Percentiles rank a stretch among this genome's conserved stretches.
Evolutionary conservation across 2,888 invertebrate species (phyloP).

Genomic region (Hermaeophaga mercurialis): DNA sequence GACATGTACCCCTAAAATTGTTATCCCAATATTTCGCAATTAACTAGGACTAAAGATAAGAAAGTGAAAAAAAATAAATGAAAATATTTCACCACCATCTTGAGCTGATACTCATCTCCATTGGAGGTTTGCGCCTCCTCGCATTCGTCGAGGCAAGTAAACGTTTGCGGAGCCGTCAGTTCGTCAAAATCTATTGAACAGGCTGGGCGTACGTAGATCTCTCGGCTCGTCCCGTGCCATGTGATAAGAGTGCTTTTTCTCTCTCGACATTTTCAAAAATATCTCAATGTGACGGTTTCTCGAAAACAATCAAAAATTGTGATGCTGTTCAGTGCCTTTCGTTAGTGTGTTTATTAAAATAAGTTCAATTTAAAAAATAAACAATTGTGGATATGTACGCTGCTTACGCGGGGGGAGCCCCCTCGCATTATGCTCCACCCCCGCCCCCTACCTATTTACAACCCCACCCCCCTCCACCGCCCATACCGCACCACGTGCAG

Average conservation of each 20-base stretch:
- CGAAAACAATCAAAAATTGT: slow-evolving; percentile 22
- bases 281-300: slow-evolving; percentile 4
- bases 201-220: slow-evolving; percentile 4
- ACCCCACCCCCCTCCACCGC: slow-evolving; percentile 52
- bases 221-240: slow-evolving; percentile 12
- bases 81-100: neutral
- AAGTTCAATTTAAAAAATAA: slow-evolving; percentile 19
- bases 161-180: slow-evolving; percentile 27
- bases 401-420: slow-evolving; percentile 58
- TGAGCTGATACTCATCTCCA: slow-evolving; percentile 16
- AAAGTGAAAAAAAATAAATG: too few species aligned
- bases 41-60: too few species aligned
- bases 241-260: slow-evolving; percentile 8
- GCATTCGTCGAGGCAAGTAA: slow-evolving; percentile 10
- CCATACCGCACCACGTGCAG: slow-evolving; percentile 48
- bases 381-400: slow-evolving; percentile 55
- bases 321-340: slow-evolving; percentile 24
- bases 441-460: slow-evolving; percentile 58
- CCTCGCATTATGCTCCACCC: slow-evolving; percentile 58
- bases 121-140: slow-evolving; percentile 8
- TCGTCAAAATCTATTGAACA: slow-evolving; percentile 17
- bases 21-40: too few species aligned
- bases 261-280: neutral
- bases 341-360: slow-evolving; percentile 19
- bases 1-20: too few species aligned